These are phyloP conservation scores for Sterrhoptilus dennistouni DNA, from an alignment of 2,113 vertebrate species.

Conservation along the genomic window DNA sequence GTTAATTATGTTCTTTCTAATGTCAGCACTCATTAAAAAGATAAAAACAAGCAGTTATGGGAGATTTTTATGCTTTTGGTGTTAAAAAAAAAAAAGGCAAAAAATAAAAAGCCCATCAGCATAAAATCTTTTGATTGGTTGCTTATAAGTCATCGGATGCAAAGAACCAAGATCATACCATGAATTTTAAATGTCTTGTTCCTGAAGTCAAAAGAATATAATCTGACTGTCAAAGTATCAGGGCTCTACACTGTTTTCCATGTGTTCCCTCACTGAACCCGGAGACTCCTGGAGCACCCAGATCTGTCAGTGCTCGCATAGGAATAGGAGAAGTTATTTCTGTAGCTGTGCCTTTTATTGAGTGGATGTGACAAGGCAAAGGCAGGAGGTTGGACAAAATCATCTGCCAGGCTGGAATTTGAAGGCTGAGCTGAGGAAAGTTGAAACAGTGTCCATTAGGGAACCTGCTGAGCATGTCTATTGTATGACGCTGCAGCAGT, in stretches of 20 bases:
- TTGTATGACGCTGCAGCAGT: constrained; percentile 2
- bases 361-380: neutral
- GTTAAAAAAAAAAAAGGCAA: neutral
- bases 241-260: neutral
- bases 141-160: neutral
- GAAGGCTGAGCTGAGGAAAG: neutral
- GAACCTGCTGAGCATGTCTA: constrained; percentile 35
- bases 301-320: neutral
- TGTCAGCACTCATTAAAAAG: neutral
- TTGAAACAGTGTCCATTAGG: constrained; percentile 13
- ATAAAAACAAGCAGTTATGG: neutral
- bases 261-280: neutral
- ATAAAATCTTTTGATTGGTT: neutral
- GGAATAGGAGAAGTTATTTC: neutral
- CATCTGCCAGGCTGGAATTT: neutral
- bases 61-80: neutral
- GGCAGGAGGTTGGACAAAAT: neutral
- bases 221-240: neutral
- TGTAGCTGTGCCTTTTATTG: neutral
- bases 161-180: neutral
- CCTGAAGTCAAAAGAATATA: neutral
- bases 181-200: neutral
- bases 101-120: neutral
- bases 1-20: neutral
- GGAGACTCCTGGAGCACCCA: neutral